Evolutionary conservation across 2,888 invertebrate species (phyloP), one percentile per base, ranked within the genome.

Genomic region (Tipula lateralis): DNA sequence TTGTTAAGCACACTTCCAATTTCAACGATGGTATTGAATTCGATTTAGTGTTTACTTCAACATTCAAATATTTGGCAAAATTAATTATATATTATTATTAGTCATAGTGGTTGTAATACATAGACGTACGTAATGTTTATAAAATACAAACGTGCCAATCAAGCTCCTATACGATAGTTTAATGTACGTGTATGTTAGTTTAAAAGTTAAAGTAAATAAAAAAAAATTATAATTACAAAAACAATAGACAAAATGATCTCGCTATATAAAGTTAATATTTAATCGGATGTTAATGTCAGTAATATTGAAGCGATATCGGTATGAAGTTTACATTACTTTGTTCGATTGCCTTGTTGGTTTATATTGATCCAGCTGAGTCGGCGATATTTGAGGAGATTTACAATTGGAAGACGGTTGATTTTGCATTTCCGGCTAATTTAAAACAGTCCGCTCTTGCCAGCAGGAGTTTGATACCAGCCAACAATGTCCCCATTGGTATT

Each of bases 251-350:
- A 66, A 66, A 7, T 24, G 24, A 24, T 66, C 24, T 66, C 24
- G 24, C 66, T 66, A 66, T 66, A 66, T 66, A 66, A 66, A 66
- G 66, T 24, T 66, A 66, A 66, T 66, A 66, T 66, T 66, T 66
- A 66, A 2, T 9, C 24, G 24, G 16, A 16, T 6, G 16, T 44
- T 13, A 66, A 7, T 66, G 66, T 66, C 66, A 66, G 66, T 66
- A 9, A 24, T 66, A 66, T 66, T 66, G 2, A 66, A 66, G 66
- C 24, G 24, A 66, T 9, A 66, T 66, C 7, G 24, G 24, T 3
- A 66, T 66, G 66, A 66, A 66, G 66, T 19, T 66, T 12, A 24
- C 24, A 19, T 6, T 66, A 2, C 9, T 66, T 24, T 66, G 13
- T 66, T 66, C 24, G 19, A 24, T 66, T 24, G 4, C 3, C 9